These are phyloP conservation scores for Rhea pennata DNA, from an alignment of 2,113 vertebrate species.

Conservation along the genomic window DNA sequence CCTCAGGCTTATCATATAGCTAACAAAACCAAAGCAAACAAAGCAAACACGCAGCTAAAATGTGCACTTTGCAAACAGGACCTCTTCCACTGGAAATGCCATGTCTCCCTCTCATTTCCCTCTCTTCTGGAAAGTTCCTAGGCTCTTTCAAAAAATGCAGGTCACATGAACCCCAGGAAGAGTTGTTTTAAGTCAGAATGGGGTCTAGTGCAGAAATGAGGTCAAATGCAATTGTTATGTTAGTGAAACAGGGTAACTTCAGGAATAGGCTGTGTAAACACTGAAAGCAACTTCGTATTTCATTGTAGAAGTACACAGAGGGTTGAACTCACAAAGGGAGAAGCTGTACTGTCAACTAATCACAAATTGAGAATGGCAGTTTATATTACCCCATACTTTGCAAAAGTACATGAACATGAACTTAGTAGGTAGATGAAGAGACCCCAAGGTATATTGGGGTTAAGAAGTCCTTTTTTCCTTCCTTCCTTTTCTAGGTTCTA, in stretches of 20 bases:
- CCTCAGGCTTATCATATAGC: not conserved
- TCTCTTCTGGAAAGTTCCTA: constrained; percentile 27
- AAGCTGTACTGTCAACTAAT: not conserved
- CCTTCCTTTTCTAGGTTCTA: not conserved
- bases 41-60: constrained; percentile 1
- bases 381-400: constrained; percentile 16
- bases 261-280: constrained; percentile 58
- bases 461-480: not conserved
- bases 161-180: not conserved
- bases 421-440: not conserved
- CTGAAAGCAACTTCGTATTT: not conserved
- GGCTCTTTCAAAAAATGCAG: constrained; percentile 2
- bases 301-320: not conserved
- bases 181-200: constrained; percentile 35
- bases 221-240: not conserved
- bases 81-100: constrained; percentile 59
- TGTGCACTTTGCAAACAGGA: constrained; percentile 6
- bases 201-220: constrained; percentile 34
- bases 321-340: not conserved
- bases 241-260: constrained; percentile 39
- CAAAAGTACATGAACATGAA: not conserved
- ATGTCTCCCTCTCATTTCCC: constrained; percentile 31
- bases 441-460: not conserved
- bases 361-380: not conserved
- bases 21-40: constrained; percentile 33